Evolutionary conservation across 2,888 invertebrate genomes (phyloP), one percentile per base, ranked within the genome.

Genomic region (Eucriotettix oculatus): DNA sequence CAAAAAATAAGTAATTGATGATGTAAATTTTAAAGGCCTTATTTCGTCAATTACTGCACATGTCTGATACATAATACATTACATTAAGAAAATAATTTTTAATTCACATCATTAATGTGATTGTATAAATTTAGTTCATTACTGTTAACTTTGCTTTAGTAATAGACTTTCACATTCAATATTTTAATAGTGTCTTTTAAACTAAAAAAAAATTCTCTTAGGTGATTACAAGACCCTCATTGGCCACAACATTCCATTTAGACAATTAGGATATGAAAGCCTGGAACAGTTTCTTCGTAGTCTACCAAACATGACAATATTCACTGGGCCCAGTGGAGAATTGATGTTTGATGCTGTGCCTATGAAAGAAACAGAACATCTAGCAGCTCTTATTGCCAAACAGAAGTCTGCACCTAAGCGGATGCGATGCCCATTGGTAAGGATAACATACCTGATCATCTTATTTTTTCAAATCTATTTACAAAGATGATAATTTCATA

Each of bases 211-310:
- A 29, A 29, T 29, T 29, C 3, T 29, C 7, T 29, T 52, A 79
- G 81, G 75, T 55, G 87, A 87, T 68, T 86, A 83, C 70, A 72
- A 71, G 58, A 78, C 78, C 65, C 70, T 86, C 41, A 80, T 84
- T 69, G 84, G 84, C 41, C 78, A 78, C 68, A 73, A 73, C 65
- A 81, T 87, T 66, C 86, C 86, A 10, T 86, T 73, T 66, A 74
- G 71, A 61, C 75, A 75, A 65, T 72, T 84, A 60, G 86, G 86
- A 9, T 85, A 76, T 71, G 67, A 72, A 52, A 73, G 74, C 10
- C 71, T 86, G 10, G 79, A 82, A 62, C 80, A 81, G 48, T 75
- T 87, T 63, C 74, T 87, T 61, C 67, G 72, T 44, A 77, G 77
- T 64, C 77, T 80, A 16, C 79, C 83, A 12, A 78, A 80, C 42